phyloP scores from a whole-genome alignment of 2,797 vertebrate genomes.

The Dryobates pubescens region DNA sequence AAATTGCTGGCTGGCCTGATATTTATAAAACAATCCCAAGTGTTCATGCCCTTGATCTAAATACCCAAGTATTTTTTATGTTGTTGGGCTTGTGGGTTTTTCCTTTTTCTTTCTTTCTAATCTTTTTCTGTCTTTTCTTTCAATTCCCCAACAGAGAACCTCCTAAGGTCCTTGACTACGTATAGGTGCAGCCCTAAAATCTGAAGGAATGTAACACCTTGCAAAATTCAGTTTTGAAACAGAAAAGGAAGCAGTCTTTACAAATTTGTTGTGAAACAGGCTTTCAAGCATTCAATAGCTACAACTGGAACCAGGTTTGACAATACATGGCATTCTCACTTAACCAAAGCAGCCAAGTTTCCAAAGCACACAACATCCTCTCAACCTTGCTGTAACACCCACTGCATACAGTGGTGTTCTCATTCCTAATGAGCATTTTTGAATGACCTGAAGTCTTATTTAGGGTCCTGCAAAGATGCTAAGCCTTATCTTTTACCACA shows the following conservation, averaged over 20 bases:
- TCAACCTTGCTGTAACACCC: neutral
- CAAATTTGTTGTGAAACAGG: neutral
- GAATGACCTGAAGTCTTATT: neutral
- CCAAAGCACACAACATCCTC: neutral
- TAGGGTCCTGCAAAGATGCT: neutral
- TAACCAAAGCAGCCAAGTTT: neutral
- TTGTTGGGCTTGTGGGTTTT: neutral
- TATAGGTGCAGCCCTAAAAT: neutral
- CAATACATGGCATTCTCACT: neutral
- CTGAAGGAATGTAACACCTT: neutral
- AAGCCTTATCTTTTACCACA: neutral
- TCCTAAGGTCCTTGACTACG: neutral
- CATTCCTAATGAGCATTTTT: neutral
- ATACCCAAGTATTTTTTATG: neutral
- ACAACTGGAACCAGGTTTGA: neutral
- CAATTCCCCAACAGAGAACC: neutral
- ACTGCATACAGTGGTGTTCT: fast-evolving
- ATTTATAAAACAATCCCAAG: neutral
- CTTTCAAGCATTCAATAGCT: neutral
- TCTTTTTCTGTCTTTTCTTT: neutral
- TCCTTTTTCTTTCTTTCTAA: too few relatives aligned
- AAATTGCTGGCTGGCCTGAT: neutral
- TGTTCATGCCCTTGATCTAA: neutral
- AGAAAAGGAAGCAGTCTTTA: neutral
- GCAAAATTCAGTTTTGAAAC: neutral